Conservation (phyloP, 2,888 invertebrate genomes). For the Mechanitis mazaeus region DNA sequence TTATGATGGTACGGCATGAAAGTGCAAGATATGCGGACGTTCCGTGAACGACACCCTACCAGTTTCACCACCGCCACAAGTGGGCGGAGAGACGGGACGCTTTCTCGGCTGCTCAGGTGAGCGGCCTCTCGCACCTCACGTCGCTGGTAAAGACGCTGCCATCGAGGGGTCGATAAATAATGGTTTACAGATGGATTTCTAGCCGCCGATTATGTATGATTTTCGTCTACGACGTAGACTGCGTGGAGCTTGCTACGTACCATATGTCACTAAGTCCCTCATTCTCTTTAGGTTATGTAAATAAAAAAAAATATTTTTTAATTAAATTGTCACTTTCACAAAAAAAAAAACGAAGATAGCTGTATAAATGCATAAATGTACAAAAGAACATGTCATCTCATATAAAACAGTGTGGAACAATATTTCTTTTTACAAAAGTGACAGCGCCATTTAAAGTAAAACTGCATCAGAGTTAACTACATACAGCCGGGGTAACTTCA, state of each 20-base stretch:
- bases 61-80: conserved; percentile 63
- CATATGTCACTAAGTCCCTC: conserved; percentile 10
- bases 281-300: conserved; percentile 18
- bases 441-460: conserved; percentile 3
- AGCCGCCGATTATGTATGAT: conserved; percentile 18
- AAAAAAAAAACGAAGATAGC: too few relatives aligned
- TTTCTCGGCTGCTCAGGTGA: conserved; percentile 68
- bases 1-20: conserved; percentile 74
- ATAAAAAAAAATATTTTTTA: conserved; percentile 8
- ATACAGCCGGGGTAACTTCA: conserved; percentile 6
- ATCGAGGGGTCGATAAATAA: conserved; percentile 66
- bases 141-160: conserved; percentile 56
- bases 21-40: conserved; percentile 73
- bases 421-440: too few relatives aligned
- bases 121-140: conserved; percentile 60
- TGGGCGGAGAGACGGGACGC: conserved; percentile 66
- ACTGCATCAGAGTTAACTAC: conserved; percentile 4
- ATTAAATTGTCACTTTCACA: too few relatives aligned
- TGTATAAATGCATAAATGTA: too few relatives aligned
- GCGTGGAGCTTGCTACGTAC: conserved; percentile 24
- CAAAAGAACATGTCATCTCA: too few relatives aligned
- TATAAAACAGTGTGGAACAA: too few relatives aligned
- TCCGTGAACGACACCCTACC: conserved; percentile 59
- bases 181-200: conserved; percentile 33
- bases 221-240: conserved; percentile 21